Evolutionary conservation across 2,888 invertebrate genomes (phyloP), one percentile per base, ranked within the genome.

Genomic region (Agrotis clavis): DNA sequence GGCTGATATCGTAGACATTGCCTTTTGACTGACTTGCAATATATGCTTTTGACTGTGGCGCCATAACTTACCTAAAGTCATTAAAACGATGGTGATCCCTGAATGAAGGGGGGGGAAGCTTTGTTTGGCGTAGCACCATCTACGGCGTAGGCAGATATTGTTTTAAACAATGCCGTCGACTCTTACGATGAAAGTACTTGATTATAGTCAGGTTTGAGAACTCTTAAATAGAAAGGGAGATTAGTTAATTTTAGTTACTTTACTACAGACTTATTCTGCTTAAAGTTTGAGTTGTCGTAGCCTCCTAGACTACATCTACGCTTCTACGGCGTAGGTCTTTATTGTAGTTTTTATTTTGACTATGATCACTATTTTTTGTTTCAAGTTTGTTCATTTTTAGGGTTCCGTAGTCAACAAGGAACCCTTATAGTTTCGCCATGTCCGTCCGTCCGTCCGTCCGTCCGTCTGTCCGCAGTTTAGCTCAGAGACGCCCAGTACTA

Each of bases 71-170:
- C 6, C 19, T 56, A 18, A 16, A 19, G 54, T 54, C 53, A 63
- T 18, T 41, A 41, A 11, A 11, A 11, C 9, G 25, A 41, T 41
- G 41, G 35, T 64, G 21, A 35, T 14, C 25, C 41, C 11, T 6
- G 7, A 47, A 47, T 25, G 41, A 41, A 11, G 18, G 48, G 30
- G n/a, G 4, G 14, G 21, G 3, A 65, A n/a, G 50, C 0, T 51
- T 41, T 45, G 16, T 67, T 41, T 19, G 45, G 25, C 25, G 51
- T 67, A 45, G n/a, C 41, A 16, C 16, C 41, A n/a, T 45, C 51
- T 65, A 50, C 41, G 50, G 41, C 67, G 51, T 51, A 66, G 51
- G 51, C 66, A 16, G 41, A 53, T 16, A 53, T 53, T 16, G 19
- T 53, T 2, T 16, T 13, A 16, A 30, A 16, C 21, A 41, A 41